These are phyloP conservation scores for Ametastegia equiseti DNA, from an alignment of 2,888 invertebrate genomes.

Conservation along the genomic window DNA sequence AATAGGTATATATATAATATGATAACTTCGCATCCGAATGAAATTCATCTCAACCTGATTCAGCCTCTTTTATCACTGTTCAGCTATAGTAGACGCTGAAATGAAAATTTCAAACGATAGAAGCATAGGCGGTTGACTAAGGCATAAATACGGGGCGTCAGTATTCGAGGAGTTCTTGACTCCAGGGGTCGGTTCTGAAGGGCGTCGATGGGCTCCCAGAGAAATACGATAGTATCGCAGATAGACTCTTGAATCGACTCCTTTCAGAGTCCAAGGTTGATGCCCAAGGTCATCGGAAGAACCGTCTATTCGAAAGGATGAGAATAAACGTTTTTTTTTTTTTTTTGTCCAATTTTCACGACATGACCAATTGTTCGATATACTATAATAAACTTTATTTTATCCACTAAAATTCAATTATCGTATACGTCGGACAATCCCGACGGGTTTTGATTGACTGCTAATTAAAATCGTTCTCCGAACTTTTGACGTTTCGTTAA, in stretches of 20 bases:
- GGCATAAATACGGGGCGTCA: conserved; percentile 5
- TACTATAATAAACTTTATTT: not conserved
- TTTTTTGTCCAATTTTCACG: not conserved
- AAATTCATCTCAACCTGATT: not conserved
- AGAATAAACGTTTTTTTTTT: not conserved
- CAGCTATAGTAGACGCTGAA: not conserved
- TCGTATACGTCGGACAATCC: not conserved
- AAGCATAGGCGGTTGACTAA: not conserved
- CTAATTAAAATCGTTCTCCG: not conserved
- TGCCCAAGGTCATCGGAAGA: not conserved
- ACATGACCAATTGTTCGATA: not conserved
- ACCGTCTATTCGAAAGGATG: not conserved
- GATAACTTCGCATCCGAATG: not conserved
- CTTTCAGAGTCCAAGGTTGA: conserved; percentile 15
- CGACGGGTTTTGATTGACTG: not conserved
- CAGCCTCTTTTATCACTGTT: not conserved
- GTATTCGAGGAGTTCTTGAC: not conserved
- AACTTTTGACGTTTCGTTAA: not conserved
- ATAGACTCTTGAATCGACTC: conserved; percentile 19
- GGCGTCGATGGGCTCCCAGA: conserved; percentile 9
- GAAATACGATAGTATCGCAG: conserved; percentile 8
- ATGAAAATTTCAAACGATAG: conserved; percentile 4
- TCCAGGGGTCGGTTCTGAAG: conserved; percentile 17
- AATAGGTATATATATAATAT: no score
- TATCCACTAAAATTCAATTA: not conserved